A percentile compares a stretch with the other conserved stretches of the same genome.
Conservation (phyloP, 2,888 invertebrate genomes). For the Drosophila seclusa region DNA sequence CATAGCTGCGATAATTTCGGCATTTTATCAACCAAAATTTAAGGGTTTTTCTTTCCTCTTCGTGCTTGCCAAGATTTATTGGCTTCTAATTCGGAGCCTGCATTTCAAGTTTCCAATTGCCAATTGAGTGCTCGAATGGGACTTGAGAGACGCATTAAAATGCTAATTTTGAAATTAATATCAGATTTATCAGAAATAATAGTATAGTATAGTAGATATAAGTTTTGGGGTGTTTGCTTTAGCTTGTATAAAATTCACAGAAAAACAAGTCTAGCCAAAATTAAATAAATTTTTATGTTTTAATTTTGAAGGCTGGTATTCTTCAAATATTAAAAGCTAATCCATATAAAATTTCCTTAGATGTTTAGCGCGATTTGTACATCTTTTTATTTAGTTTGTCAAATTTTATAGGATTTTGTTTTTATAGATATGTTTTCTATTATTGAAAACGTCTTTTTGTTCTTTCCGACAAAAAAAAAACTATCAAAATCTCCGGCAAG, state of each 20-base stretch:
- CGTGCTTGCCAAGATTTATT: conserved; percentile 64
- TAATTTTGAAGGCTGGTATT: neutral
- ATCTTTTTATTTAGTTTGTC: neutral
- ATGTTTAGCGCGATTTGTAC: neutral
- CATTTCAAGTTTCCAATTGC: conserved; percentile 41
- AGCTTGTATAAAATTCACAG: neutral
- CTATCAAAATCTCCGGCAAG: conserved; percentile 1
- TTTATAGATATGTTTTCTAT: neutral
- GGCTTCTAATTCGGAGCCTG: conserved; percentile 49
- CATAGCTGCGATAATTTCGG: conserved; percentile 78
- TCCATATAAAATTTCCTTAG: neutral
- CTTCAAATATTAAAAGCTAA: neutral
- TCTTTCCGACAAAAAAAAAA: neutral
- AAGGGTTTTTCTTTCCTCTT: conserved; percentile 52
- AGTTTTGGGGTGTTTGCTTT: neutral
- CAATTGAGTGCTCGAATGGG: conserved; percentile 10
- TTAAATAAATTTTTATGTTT: neutral
- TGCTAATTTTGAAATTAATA: conserved; percentile 13
- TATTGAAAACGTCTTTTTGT: neutral
- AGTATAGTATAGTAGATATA: neutral
- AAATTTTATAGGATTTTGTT: neutral
- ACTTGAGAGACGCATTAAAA: conserved; percentile 42
- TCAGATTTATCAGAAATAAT: conserved; percentile 21
- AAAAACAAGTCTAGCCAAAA: neutral
- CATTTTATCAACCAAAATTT: conserved; percentile 78